phyloP scores from a whole-genome alignment of 2,797 vertebrate genomes.

The Hippocampus kuda region DNA sequence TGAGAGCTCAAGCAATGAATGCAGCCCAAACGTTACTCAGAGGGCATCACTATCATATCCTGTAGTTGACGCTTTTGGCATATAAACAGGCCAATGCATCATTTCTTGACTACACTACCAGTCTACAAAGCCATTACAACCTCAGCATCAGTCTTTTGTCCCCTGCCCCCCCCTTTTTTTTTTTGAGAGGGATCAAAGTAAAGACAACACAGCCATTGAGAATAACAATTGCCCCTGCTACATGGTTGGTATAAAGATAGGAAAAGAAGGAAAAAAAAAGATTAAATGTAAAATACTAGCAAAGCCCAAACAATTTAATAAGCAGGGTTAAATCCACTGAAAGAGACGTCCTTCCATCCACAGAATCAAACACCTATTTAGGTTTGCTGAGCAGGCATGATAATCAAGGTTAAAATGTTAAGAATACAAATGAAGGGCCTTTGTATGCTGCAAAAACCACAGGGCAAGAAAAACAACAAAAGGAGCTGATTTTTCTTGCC shows the following conservation, averaged over 20 bases:
- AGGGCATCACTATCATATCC: conserved; percentile 49
- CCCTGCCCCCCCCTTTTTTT: neutral
- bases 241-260: conserved; percentile 47
- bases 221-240: conserved; percentile 60
- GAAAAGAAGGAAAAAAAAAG: conserved; percentile 23
- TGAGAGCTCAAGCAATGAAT: conserved; percentile 45
- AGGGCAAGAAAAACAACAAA: conserved; percentile 61
- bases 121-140: conserved; percentile 39
- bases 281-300: conserved; percentile 54
- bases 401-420: conserved; percentile 51
- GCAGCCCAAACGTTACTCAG: conserved; percentile 14
- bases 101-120: conserved; percentile 52
- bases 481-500: conserved; percentile 64
- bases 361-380: conserved; percentile 84
- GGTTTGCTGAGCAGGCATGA: conserved; percentile 64
- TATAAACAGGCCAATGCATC: conserved; percentile 42
- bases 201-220: conserved; percentile 59
- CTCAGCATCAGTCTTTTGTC: conserved; percentile 34
- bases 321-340: conserved; percentile 53
- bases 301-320: conserved; percentile 62
- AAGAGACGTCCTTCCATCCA: conserved; percentile 87
- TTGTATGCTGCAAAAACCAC: conserved; percentile 83
- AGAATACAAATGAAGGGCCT: conserved; percentile 52
- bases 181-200: conserved; percentile 51
- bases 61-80: conserved; percentile 50